Base-by-base conservation (phyloP, 2,888 invertebrate species). In the Abscondita cerata region DNA sequence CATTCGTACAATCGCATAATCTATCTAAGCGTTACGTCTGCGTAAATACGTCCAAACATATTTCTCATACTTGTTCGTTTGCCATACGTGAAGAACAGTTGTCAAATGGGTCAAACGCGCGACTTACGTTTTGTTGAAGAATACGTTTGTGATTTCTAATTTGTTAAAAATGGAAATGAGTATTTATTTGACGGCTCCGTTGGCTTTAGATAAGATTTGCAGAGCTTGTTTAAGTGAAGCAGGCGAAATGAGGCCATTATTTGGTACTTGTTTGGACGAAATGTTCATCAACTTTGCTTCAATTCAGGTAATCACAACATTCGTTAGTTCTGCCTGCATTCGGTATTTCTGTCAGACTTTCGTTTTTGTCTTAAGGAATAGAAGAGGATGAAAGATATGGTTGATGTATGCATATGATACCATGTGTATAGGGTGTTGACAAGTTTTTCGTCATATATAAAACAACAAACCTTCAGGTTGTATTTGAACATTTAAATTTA, bases 261-360 rank as follows among this genome's bases (percentile, higher is more conserved):
- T 80, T 72, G 83, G 83, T 12, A 80, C 82, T 36, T 83, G 81
- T 70, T 73, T 83, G 40, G 82, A 83, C 67, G 80, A 82, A 76
- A 83, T 83, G 83, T 72, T 83, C 13, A 71, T 77, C 60, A 78
- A 80, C 25, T 80, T 83, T 62, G 80, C 82, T 59, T 71, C 76
- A 50, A 74, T 82, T 41, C 70, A 81, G 75, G 82, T 83, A 75
- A 60, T 44, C 18, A 18, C 18, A 11, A 44, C n/a, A 11, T 16
- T 44, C 19, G 11, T 41, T 66, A 53, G 34, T 55, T 52, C 33
- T 31, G 20, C 9, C 16, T 19, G 15, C 34, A 56, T 55, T 16
- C 18, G 50, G 51, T 59, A 40, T 66, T 62, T 65, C 59, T 47
- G 41, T 60, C 59, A 48, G 31, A 54, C 58, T 13, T 56, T 11